These are phyloP conservation scores for Enteromius argenteus DNA, from an alignment of 2,797 vertebrate genomes.

Conservation along the genomic window DNA sequence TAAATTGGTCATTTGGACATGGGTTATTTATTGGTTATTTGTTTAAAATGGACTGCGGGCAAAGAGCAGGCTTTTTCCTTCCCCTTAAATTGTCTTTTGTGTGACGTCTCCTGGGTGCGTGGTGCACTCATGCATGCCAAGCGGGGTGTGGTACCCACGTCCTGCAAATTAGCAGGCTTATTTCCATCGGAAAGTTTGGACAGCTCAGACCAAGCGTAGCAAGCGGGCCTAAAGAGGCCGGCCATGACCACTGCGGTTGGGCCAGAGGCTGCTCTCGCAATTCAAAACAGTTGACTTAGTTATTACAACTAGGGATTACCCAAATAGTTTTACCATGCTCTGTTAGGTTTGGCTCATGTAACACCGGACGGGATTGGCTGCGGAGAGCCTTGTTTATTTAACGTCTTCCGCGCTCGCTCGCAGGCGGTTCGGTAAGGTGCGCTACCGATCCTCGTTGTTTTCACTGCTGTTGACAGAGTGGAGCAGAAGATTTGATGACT, in stretches of 20 bases:
- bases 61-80: conserved; percentile 67
- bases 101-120: conserved; percentile 61
- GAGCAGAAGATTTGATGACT: conserved; percentile 38
- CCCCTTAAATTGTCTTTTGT: conserved; percentile 55
- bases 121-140: conserved; percentile 75
- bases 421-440: conserved; percentile 30
- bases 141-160: conserved; percentile 68
- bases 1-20: conserved; percentile 65
- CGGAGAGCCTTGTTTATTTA: conserved; percentile 61
- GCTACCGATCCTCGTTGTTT: conserved; percentile 46
- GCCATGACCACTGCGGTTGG: conserved; percentile 55
- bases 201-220: conserved; percentile 69
- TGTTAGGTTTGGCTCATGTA: conserved; percentile 67
- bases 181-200: conserved; percentile 80
- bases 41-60: conserved; percentile 74
- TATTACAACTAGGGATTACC: conserved; percentile 74
- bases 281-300: conserved; percentile 76
- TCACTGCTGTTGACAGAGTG: conserved; percentile 42
- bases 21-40: conserved; percentile 70
- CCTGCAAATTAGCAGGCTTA: conserved; percentile 82
- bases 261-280: conserved; percentile 70
- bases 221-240: conserved; percentile 59
- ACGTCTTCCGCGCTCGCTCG: conserved; percentile 38
- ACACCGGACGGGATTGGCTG: conserved; percentile 39
- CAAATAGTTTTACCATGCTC: conserved; percentile 75